Evolutionary conservation across 2,797 vertebrate genomes (phyloP).

Genomic region (Urophycis tenuis): DNA sequence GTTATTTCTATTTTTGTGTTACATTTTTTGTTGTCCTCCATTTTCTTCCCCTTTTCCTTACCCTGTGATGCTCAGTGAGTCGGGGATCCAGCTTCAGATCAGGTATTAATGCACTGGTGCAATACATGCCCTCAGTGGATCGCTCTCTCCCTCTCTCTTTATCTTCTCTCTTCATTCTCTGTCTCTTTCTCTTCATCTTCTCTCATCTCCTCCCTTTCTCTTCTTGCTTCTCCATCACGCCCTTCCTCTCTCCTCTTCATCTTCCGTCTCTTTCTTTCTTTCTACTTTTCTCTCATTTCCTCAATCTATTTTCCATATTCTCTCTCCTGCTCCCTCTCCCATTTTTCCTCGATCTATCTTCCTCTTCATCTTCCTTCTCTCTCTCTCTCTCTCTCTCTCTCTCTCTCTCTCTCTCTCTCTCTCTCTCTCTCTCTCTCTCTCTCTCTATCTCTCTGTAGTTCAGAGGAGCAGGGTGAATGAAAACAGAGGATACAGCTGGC

Average conservation of each 20-base stretch:
- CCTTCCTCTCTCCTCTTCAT: neutral
- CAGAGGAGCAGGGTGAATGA: conserved; percentile 23
- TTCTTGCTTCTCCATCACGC: neutral
- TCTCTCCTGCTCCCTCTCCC: neutral
- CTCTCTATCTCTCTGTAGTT: neutral
- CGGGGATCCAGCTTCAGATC: neutral
- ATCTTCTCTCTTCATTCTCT: neutral
- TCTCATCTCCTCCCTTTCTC: neutral
- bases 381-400: neutral
- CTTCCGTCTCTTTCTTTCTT: neutral
- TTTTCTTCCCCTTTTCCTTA: neutral
- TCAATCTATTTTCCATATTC: neutral
- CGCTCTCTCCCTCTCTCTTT: conserved; percentile 4
- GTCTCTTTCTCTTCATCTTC: neutral
- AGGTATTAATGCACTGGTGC: neutral
- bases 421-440: neutral
- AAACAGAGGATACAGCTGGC: conserved; percentile 49
- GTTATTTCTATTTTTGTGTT: conserved; percentile 15
- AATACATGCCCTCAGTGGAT: neutral
- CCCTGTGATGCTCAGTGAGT: conserved; percentile 15
- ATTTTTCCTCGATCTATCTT: neutral
- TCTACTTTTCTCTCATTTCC: neutral
- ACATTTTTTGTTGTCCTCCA: neutral
- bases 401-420: neutral
- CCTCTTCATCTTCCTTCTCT: neutral